Conservation (phyloP, 2,113 vertebrate genomes). For the Rattus norvegicus region GRCr8 NC_086021.1:28084501-28085000, state of each 20-base stretch:
- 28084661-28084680: constrained; percentile 54
- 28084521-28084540: not conserved
- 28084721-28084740: constrained; percentile 14
- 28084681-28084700: constrained; percentile 71
- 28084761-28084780: constrained; percentile 4
- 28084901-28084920: accelerated
- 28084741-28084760: not conserved
- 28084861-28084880: not conserved
- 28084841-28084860: no score
- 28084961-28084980: not conserved
- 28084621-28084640: not conserved
- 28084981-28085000: no score
- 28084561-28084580: not conserved
- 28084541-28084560: not conserved
- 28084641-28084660: constrained; percentile 62
- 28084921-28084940: not conserved
- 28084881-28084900: accelerated
- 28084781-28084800: not conserved
- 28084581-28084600: not conserved
- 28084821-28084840: not conserved
- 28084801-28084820: not conserved
- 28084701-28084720: constrained; percentile 64
- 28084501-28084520: not conserved
- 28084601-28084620: constrained; percentile 38
- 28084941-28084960: not conserved